phyloP scores from a whole-genome alignment of 2,113 vertebrate species.

The Perccottus glenii region DNA sequence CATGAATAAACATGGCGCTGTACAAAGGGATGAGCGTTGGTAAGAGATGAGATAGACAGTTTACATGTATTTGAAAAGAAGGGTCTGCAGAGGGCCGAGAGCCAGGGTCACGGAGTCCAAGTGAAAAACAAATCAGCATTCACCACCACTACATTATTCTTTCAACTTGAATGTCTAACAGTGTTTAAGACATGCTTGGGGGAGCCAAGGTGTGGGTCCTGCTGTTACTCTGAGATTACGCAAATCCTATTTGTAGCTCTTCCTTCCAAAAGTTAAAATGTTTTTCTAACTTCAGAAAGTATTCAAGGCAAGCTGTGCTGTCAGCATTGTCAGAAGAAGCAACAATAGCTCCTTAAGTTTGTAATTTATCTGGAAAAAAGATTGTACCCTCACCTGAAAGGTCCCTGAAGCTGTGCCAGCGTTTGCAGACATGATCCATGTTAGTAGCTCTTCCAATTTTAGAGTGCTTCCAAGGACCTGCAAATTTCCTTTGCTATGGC shows the following conservation, averaged over 20 bases:
- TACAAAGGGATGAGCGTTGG: slow-evolving; percentile 63
- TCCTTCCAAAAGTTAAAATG: slow-evolving; percentile 37
- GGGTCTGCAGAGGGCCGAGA: slow-evolving; percentile 24
- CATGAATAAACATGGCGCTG: slow-evolving; percentile 71
- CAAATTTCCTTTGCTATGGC: background rate
- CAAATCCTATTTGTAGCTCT: slow-evolving; percentile 50
- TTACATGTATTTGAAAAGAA: slow-evolving; percentile 65
- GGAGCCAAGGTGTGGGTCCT: slow-evolving; percentile 26
- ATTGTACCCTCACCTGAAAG: slow-evolving; percentile 7
- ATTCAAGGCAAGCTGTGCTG: slow-evolving; percentile 32
- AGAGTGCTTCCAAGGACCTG: slow-evolving; percentile 7
- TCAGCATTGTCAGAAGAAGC: slow-evolving; percentile 33
- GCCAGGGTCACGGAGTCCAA: slow-evolving; percentile 47
- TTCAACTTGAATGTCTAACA: slow-evolving; percentile 6
- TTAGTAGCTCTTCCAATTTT: slow-evolving; percentile 13
- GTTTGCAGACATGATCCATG: slow-evolving; percentile 6
- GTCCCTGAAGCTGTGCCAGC: slow-evolving; percentile 19
- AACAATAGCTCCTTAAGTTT: slow-evolving; percentile 26
- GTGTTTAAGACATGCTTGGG: slow-evolving; percentile 9
- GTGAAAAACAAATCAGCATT: slow-evolving; percentile 19
- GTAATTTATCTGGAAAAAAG: slow-evolving; percentile 38
- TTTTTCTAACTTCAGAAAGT: slow-evolving; percentile 28
- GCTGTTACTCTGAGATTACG: slow-evolving; percentile 35
- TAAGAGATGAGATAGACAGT: slow-evolving; percentile 65
- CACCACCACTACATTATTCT: slow-evolving; percentile 7